A percentile compares a stretch with the other conserved stretches of the same genome.
phyloP scores from a whole-genome alignment of 2,888 invertebrate species.

The Lepidocyrtinus sp. region DNA sequence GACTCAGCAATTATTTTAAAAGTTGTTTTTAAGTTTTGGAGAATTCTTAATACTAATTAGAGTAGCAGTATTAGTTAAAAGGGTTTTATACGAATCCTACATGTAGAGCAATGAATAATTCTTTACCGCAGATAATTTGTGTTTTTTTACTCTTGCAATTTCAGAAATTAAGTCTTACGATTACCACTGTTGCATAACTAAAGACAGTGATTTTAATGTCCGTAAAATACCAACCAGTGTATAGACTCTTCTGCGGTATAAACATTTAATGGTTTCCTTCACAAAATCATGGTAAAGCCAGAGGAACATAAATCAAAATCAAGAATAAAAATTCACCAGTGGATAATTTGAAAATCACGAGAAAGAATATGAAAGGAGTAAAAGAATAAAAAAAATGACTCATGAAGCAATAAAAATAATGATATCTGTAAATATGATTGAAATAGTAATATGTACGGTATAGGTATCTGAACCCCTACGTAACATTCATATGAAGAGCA shows the following conservation, averaged over 20 bases:
- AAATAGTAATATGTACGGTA: not conserved
- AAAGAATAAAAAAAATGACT: not conserved
- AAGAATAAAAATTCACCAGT: not conserved
- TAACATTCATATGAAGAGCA: not conserved
- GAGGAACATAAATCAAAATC: not conserved
- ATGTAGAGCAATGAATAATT: not conserved
- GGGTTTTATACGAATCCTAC: too few species aligned
- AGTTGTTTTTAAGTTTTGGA: too few species aligned
- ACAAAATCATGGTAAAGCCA: not conserved
- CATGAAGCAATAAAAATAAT: not conserved
- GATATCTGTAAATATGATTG: not conserved
- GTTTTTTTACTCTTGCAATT: not conserved
- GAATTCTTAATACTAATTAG: too few species aligned
- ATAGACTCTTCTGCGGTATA: not conserved
- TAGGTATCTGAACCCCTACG: too few species aligned
- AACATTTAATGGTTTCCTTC: not conserved
- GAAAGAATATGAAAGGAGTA: not conserved
- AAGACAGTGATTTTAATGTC: not conserved
- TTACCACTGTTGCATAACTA: not conserved
- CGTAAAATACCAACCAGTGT: not conserved
- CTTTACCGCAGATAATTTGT: not conserved
- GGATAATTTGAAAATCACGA: not conserved
- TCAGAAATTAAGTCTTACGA: not conserved
- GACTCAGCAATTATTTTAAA: too few species aligned
- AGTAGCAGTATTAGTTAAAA: too few species aligned